A percentile compares a stretch with the other conserved stretches of the same genome.
Conservation (phyloP, 2,113 vertebrate genomes). For the Phrynosoma platyrhinos region DNA sequence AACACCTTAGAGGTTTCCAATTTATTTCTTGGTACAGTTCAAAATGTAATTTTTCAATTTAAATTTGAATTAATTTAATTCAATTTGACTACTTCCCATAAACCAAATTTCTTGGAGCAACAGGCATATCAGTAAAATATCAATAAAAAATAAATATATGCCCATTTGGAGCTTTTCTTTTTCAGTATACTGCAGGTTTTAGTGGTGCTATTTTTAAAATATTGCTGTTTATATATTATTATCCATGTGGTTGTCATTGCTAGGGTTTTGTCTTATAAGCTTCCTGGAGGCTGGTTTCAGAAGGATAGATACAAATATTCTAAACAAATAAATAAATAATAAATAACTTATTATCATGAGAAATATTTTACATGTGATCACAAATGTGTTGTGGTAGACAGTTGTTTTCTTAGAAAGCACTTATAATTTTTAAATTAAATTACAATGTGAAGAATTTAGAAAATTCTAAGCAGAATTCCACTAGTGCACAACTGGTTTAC, state of each 20-base stretch:
- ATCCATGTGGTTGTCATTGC: neutral
- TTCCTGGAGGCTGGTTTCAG: neutral
- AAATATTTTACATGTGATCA: neutral
- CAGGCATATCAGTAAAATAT: neutral
- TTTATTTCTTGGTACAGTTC: neutral
- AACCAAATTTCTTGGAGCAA: neutral
- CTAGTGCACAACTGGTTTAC: neutral
- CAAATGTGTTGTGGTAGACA: neutral
- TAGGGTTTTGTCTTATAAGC: neutral
- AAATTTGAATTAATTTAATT: neutral
- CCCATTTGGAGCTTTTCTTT: neutral
- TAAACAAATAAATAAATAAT: neutral
- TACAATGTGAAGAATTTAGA: neutral
- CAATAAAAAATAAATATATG: neutral
- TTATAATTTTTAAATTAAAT: neutral
- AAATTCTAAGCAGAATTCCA: neutral
- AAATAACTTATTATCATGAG: neutral
- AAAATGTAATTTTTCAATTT: neutral
- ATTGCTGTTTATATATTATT: neutral
- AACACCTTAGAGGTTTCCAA: neutral
- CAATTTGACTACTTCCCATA: neutral
- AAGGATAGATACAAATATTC: neutral
- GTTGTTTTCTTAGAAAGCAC: neutral
- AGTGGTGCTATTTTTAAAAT: neutral
- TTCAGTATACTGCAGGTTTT: neutral